Conservation (phyloP, 1,140 invertebrate species). For the Sitophilus oryzae region DNA sequence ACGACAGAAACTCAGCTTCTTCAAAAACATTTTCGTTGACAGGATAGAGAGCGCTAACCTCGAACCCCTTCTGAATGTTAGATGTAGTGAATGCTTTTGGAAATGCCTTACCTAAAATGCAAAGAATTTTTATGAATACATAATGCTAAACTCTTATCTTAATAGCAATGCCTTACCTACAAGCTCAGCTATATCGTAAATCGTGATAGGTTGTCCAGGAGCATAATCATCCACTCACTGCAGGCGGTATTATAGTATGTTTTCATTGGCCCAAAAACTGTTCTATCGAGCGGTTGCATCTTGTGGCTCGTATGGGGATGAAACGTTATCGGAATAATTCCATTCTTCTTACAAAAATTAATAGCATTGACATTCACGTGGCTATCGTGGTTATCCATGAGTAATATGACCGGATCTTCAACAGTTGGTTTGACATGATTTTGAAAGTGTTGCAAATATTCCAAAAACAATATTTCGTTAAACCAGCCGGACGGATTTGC, state of each 20-base stretch:
- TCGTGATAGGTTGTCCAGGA: too few species aligned
- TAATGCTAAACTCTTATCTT: too few species aligned
- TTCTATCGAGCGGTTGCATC: too few species aligned
- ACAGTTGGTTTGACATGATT: slow-evolving; percentile 27
- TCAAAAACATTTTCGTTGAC: slow-evolving; percentile 16
- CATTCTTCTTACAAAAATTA: slow-evolving; percentile 37
- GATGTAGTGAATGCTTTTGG: slow-evolving; percentile 15
- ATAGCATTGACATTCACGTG: slow-evolving; percentile 33
- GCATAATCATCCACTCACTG: too few species aligned
- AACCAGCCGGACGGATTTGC: slow-evolving; percentile 45
- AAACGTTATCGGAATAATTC: slow-evolving; percentile 41
- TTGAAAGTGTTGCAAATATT: slow-evolving; percentile 41
- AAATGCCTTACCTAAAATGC: slow-evolving; percentile 19
- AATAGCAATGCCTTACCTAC: too few species aligned
- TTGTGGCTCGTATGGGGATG: slow-evolving; percentile 35
- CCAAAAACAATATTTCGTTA: slow-evolving; percentile 39
- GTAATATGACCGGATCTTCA: slow-evolving; percentile 16
- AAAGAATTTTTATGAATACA: too few species aligned
- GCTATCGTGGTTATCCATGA: slow-evolving; percentile 43
- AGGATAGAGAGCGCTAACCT: slow-evolving; percentile 13
- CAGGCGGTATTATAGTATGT: slow-evolving; percentile 28
- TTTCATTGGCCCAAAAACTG: slow-evolving; percentile 37
- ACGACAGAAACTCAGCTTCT: slow-evolving; percentile 10
- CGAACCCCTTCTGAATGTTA: slow-evolving; percentile 11
- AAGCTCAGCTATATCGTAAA: too few species aligned